A percentile compares a stretch with the other conserved stretches of the same genome.
Evolutionary conservation across 2,888 invertebrate genomes (phyloP).

Genomic region (Therioaphis trifolii): DNA sequence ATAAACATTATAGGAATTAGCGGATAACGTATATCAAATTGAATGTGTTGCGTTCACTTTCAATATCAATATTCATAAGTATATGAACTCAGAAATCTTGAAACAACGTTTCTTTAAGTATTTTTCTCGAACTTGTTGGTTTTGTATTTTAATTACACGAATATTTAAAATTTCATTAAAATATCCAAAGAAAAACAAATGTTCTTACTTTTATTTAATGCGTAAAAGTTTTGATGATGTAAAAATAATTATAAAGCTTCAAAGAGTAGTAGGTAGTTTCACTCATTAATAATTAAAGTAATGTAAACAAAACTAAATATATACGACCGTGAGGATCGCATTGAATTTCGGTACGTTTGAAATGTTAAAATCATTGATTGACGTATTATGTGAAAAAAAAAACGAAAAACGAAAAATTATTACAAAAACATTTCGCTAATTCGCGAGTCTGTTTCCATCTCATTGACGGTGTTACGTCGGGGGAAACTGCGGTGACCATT

Average conservation of each 20-base stretch:
- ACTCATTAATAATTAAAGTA: not conserved
- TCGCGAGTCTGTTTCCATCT: not conserved
- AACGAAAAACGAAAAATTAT: not conserved
- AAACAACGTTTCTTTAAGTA: not conserved
- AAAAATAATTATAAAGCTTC: not conserved
- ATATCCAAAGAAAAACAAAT: not conserved
- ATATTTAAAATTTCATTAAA: not conserved
- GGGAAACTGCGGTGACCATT: not conserved
- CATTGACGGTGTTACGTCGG: too few species aligned
- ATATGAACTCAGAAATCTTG: not conserved
- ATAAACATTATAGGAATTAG: too few species aligned
- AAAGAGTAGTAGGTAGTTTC: not conserved
- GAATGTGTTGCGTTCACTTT: too few species aligned
- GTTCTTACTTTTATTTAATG: not conserved
- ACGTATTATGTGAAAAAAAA: not conserved
- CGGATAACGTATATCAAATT: too few species aligned
- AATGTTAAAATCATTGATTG: not conserved
- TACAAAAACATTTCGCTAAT: not conserved
- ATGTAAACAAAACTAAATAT: not conserved
- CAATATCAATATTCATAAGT: not conserved
- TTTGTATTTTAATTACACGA: not conserved
- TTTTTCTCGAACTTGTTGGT: not conserved
- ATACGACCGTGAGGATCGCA: not conserved
- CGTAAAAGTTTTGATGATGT: not conserved
- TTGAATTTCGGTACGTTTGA: slow-evolving; percentile 4